Percentiles rank a stretch among this genome's conserved stretches.
These are phyloP conservation scores for Anser cygnoides DNA, from an alignment of 2,113 vertebrate species.

Conservation along the genomic window DNA sequence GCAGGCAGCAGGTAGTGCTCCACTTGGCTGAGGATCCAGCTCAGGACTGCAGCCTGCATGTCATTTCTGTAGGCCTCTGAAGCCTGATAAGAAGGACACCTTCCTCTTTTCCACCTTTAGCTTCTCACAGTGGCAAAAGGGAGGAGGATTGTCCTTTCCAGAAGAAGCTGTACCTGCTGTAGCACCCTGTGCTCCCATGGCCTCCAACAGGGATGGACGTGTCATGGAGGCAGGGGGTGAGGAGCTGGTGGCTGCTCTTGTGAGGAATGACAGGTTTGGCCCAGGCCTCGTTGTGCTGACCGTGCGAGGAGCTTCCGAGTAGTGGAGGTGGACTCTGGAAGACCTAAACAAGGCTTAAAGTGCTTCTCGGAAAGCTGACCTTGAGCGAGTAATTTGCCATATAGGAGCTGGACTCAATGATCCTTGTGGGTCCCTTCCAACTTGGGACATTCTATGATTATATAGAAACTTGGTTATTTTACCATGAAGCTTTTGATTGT, in stretches of 20 bases:
- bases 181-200: too few species aligned
- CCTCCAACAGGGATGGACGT: too few species aligned
- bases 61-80: not conserved
- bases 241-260: not conserved
- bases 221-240: too few species aligned
- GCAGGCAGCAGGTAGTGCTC: not conserved
- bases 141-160: too few species aligned
- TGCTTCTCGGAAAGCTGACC: not conserved
- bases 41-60: not conserved
- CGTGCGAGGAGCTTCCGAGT: not conserved
- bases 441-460: not conserved
- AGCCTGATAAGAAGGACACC: not conserved
- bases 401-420: not conserved
- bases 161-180: too few species aligned
- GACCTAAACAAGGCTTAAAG: not conserved
- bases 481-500: not conserved
- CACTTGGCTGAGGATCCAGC: not conserved
- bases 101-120: too few species aligned
- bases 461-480: not conserved
- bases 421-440: not conserved
- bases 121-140: too few species aligned
- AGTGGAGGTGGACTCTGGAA: not conserved
- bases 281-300: rapidly evolving
- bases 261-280: not conserved
- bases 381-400: not conserved